These are phyloP conservation scores for Chaunax sp. DNA, from an alignment of 2,797 vertebrate species.

Conservation along the genomic window DNA sequence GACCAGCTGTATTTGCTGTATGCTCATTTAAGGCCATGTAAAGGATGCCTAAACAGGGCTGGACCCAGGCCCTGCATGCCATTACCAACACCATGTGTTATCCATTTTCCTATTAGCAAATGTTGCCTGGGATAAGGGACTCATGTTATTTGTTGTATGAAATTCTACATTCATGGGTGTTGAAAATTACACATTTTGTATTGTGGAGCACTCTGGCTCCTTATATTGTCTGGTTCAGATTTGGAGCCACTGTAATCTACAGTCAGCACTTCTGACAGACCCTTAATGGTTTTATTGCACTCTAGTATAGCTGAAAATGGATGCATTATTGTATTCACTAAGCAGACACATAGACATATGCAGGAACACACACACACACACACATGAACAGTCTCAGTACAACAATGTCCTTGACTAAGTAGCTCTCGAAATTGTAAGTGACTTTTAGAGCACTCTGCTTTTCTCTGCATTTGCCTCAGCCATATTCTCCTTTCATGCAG, in stretches of 20 bases:
- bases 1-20: background rate
- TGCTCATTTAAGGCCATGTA: conserved; percentile 14
- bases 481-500: conserved; percentile 30
- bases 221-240: conserved; percentile 53
- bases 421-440: conserved; percentile 69
- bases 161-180: conserved; percentile 22
- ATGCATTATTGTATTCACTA: conserved; percentile 62
- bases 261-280: conserved; percentile 72
- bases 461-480: conserved; percentile 45
- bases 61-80: conserved; percentile 1
- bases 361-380: conserved; percentile 28
- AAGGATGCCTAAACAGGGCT: conserved; percentile 20
- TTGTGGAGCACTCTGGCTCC: conserved; percentile 36
- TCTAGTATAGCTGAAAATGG: conserved; percentile 59
- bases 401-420: conserved; percentile 76
- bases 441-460: conserved; percentile 67
- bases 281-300: conserved; percentile 70
- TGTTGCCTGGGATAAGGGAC: conserved; percentile 18
- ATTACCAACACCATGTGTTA: background rate
- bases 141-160: conserved; percentile 26
- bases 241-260: conserved; percentile 63
- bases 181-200: conserved; percentile 41
- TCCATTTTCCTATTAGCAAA: conserved; percentile 13
- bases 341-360: conserved; percentile 45
- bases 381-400: conserved; percentile 34